These are phyloP conservation scores for Podilymbus podiceps DNA, from an alignment of 2,113 vertebrate genomes.

Conservation along the genomic window DNA sequence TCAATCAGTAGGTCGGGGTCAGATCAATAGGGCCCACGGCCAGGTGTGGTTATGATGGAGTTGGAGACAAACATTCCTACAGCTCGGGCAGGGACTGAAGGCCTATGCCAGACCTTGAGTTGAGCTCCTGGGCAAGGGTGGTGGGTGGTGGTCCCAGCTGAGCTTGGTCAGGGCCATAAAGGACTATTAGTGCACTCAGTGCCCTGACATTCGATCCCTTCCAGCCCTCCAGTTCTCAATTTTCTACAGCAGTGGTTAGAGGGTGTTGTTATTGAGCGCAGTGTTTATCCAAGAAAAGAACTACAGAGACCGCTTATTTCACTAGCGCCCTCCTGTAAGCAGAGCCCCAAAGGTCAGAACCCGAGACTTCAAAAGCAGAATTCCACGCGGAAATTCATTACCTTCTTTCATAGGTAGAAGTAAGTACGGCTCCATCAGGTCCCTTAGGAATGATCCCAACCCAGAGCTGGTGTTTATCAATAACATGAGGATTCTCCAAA, in stretches of 20 bases:
- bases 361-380: background rate
- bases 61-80: background rate
- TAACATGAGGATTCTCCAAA: conserved; percentile 93
- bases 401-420: conserved; percentile 89
- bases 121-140: background rate
- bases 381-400: conserved; percentile 19
- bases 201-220: background rate
- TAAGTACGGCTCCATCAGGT: conserved; percentile 83
- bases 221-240: background rate
- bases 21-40: background rate
- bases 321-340: background rate
- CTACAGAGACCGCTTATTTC: background rate
- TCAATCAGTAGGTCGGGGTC: background rate
- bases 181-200: background rate
- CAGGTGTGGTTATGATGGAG: background rate
- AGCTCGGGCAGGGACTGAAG: background rate
- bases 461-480: conserved; percentile 90
- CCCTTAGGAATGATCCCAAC: conserved; percentile 87
- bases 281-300: background rate
- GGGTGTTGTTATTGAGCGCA: background rate
- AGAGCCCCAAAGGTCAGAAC: background rate
- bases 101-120: background rate
- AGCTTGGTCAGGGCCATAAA: background rate
- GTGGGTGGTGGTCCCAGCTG: background rate
- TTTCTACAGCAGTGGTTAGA: background rate